Evolutionary conservation across 2,888 invertebrate species (phyloP).

Genomic region (Ephialtes manifestator): DNA sequence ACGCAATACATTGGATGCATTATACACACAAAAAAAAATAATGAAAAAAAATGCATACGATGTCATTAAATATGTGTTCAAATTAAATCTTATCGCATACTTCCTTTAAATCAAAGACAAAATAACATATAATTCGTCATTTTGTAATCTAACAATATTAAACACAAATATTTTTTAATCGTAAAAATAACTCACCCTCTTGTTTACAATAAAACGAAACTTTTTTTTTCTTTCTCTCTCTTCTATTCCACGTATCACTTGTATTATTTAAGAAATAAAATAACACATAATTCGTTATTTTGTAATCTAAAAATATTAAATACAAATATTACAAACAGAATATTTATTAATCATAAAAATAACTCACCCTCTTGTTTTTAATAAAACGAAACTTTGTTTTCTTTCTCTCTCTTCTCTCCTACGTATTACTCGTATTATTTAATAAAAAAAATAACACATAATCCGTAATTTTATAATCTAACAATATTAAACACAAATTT

Average conservation of each 20-base stretch:
- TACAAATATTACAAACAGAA: neutral
- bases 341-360: neutral
- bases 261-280: neutral
- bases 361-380: conserved; percentile 59
- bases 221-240: conserved; percentile 33
- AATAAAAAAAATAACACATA: neutral
- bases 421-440: neutral
- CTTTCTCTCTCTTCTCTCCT: neutral
- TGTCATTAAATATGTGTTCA: neutral
- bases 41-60: neutral
- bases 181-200: conserved; percentile 55
- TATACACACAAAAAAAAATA: neutral
- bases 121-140: neutral
- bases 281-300: neutral
- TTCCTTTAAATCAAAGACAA: neutral
- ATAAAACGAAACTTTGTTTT: conserved; percentile 41
- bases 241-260: conserved; percentile 14
- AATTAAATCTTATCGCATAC: neutral
- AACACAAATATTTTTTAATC: neutral
- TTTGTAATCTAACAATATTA: neutral
- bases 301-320: neutral
- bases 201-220: conserved; percentile 41
- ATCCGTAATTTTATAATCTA: too few species aligned
- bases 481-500: neutral
- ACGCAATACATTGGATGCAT: neutral